These are phyloP conservation scores for Epizoanthus illoricatus DNA, from an alignment of 92 coral and sea anemone genomes.

Conservation along the genomic window DNA sequence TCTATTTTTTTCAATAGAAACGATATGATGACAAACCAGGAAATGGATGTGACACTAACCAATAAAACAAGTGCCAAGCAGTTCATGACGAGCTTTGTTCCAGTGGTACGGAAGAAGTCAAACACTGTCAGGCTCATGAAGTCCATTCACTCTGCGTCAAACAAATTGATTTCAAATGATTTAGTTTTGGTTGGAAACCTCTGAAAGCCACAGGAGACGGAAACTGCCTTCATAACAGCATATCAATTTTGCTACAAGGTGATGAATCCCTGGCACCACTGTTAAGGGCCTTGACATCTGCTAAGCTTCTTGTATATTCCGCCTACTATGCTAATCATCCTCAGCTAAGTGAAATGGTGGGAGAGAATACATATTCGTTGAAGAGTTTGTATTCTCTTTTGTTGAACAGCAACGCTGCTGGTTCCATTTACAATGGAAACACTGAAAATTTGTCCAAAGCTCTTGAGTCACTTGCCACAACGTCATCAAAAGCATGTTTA, in stretches of 20 bases:
- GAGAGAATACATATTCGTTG: background rate
- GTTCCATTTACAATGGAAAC: background rate
- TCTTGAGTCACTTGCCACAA: background rate
- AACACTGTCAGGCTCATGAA: too few relatives aligned
- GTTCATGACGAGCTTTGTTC: too few relatives aligned
- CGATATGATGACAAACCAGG: too few relatives aligned
- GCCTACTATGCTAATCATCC: background rate
- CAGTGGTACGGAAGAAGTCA: too few relatives aligned
- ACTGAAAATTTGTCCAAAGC: background rate
- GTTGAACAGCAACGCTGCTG: background rate
- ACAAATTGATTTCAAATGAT: too few relatives aligned
- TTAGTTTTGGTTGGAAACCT: too few relatives aligned
- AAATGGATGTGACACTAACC: too few relatives aligned
- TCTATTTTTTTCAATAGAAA: too few relatives aligned
- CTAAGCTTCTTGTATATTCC: background rate
- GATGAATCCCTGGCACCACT: background rate
- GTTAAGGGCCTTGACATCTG: background rate
- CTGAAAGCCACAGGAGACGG: background rate
- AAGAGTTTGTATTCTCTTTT: background rate
- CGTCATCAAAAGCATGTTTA: background rate
- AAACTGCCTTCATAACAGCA: constrained; percentile 3
- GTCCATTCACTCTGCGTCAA: too few relatives aligned
- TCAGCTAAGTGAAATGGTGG: background rate
- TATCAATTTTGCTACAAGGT: background rate
- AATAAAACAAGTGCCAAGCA: too few relatives aligned